Percentiles rank a stretch among this genome's conserved stretches.
Evolutionary conservation across 2,888 invertebrate species (phyloP).

Genomic region (Agapostemon virescens): DNA sequence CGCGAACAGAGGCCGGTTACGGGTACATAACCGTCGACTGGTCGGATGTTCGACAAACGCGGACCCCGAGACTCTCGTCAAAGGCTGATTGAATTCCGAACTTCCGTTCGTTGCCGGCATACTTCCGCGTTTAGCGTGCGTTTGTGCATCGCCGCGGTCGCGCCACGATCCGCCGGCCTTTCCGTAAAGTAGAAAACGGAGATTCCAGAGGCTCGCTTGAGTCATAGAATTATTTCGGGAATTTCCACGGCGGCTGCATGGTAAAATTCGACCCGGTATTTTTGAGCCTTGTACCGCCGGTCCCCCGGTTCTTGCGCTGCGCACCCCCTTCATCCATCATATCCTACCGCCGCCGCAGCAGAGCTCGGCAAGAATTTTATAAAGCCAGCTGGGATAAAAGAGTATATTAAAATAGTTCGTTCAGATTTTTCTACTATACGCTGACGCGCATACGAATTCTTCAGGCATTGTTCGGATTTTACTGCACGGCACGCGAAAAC

Average conservation of each 20-base stretch:
- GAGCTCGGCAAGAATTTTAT: constrained; percentile 22
- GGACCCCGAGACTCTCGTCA: constrained; percentile 53
- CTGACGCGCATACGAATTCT: constrained; percentile 8
- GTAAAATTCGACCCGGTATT: constrained; percentile 19
- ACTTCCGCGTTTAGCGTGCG: constrained; percentile 44
- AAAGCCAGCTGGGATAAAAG: not conserved
- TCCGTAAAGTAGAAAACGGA: constrained; percentile 27
- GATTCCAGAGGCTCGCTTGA: constrained; percentile 35
- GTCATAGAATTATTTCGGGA: constrained; percentile 29
- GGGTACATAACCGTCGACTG: constrained; percentile 41
- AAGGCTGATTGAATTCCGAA: constrained; percentile 74
- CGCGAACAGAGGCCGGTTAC: constrained; percentile 37
- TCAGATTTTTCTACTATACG: constrained; percentile 20
- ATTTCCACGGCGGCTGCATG: not conserved
- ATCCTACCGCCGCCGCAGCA: not conserved
- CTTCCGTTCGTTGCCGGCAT: constrained; percentile 68
- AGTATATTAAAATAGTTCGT: constrained; percentile 45
- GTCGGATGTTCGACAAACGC: constrained; percentile 67
- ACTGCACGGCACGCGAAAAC: not conserved
- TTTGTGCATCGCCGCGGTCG: constrained; percentile 5
- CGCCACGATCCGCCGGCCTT: constrained; percentile 22
- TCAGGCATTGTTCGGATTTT: constrained; percentile 2
- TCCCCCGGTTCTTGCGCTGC: not conserved
- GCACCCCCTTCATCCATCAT: not conserved
- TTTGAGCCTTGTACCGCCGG: not conserved